Evolutionary conservation across 2,113 vertebrate genomes (phyloP), one percentile per base, ranked within the genome.

Genomic region (Dryoscopus gambensis): DNA sequence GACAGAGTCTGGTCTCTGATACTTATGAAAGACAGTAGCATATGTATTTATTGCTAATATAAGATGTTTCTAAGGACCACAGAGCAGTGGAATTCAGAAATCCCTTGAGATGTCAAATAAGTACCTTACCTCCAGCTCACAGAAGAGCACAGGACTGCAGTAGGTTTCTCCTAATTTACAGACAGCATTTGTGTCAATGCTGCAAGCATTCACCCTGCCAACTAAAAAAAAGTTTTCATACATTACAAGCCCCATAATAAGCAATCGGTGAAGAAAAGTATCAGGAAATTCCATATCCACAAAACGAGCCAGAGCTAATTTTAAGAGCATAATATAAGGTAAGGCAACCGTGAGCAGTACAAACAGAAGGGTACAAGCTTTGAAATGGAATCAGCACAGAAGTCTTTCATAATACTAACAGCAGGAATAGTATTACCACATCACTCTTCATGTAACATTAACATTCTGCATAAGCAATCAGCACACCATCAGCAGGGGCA

Each of bases 101-200:
- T 88, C 33, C 23, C n/a, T 89, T 62, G 44, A 80, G 33, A 68
- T 8, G 27, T 39, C 24, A n/a, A 35, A 50, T 5, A 57, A 40
- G 40, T 4, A 59, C n/a, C 75, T 98, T 94, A 98, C 98, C 97
- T 98, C 97, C 85, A 98, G 87, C 82, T 98, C 98, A 67, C 97
- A 97, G 87, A 96, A 97, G 10, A 98, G 50, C 76, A 98, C 70
- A 37, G 98, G 98, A 70, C 98, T 98, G 30, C 89, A 89, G 93
- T 98, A 98, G 67, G 44, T 6, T 68, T 93, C 93, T 84, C 96
- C 96, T 94, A 98, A 86, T 73, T 91, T 97, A 83, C 30, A 37
- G 50, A 98, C 2, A 1, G 94, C 90, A 68, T 56, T 95, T 14
- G 20, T 96, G 6, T 98, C 97, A 28, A 98, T 0, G 6, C 94